phyloP scores from a whole-genome alignment of 53 echinoderm and acorn worm genomes.

The Temnopleurus reevesii region DNA sequence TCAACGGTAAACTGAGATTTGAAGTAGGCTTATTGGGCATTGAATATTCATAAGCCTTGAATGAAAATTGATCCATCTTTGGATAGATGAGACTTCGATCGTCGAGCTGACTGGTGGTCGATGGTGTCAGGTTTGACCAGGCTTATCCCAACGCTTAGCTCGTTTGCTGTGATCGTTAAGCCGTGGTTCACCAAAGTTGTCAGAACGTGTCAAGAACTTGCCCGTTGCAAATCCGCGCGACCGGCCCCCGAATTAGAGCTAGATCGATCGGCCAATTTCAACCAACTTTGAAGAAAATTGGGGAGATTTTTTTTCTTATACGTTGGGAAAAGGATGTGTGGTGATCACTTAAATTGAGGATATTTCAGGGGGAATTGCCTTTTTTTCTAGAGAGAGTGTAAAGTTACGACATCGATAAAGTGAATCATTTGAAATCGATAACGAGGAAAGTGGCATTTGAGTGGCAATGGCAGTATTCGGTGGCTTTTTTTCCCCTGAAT shows the following conservation, averaged over 20 bases:
- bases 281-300: constrained; percentile 1
- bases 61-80: not conserved
- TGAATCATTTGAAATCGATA: constrained; percentile 53
- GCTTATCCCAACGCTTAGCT: not conserved
- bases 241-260: not conserved
- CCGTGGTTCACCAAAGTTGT: constrained; percentile 9
- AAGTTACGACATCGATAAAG: constrained; percentile 40
- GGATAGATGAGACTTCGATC: not conserved
- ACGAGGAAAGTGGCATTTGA: constrained; percentile 41
- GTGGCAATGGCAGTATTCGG: not conserved
- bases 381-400: not conserved
- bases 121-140: constrained; percentile 5
- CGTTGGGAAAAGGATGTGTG: not conserved
- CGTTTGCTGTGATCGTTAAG: not conserved
- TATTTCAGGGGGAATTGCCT: not conserved
- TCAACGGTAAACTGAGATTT: not conserved
- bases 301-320: not conserved
- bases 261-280: constrained; percentile 10
- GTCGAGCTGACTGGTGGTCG: not conserved
- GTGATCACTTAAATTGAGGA: not conserved
- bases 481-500: not conserved
- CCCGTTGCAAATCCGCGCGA: not conserved
- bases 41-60: not conserved
- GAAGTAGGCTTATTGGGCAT: not conserved
- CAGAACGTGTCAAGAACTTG: not conserved